phyloP scores from a whole-genome alignment of 1,140 invertebrate species.

The Drosophila navojoa region DNA sequence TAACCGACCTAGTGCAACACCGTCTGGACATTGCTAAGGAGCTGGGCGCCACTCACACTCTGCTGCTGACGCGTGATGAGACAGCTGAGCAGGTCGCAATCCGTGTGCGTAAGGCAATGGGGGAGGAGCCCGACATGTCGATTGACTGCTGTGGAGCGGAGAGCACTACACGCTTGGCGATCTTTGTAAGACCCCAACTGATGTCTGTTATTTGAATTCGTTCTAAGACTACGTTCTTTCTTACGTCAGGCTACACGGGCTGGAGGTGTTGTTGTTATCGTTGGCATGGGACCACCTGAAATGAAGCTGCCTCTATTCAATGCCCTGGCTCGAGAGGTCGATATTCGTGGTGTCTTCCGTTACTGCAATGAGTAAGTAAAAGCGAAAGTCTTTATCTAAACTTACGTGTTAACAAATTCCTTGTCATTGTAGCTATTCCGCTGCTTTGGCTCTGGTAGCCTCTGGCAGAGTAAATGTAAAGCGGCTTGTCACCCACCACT shows the following conservation, averaged over 20 bases:
- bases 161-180: conserved; percentile 89
- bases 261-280: conserved; percentile 92
- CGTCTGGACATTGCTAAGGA: conserved; percentile 92
- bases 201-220: neutral
- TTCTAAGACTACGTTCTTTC: neutral
- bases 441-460: conserved; percentile 93
- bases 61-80: conserved; percentile 87
- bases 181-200: conserved; percentile 83
- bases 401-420: neutral
- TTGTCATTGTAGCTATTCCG: conserved; percentile 86
- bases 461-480: conserved; percentile 94
- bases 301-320: conserved; percentile 92
- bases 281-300: conserved; percentile 93
- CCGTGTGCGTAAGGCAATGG: conserved; percentile 87
- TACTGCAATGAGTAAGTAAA: conserved; percentile 90
- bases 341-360: conserved; percentile 95
- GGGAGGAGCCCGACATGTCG: conserved; percentile 89
- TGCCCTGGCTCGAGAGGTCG: conserved; percentile 92
- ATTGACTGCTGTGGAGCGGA: conserved; percentile 96
- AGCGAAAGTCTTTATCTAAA: neutral
- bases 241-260: conserved; percentile 89
- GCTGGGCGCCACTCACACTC: conserved; percentile 91
- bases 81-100: conserved; percentile 87
- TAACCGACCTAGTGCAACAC: conserved; percentile 92
- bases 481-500: conserved; percentile 95